Evolutionary conservation across 2,888 invertebrate genomes (phyloP).

Genomic region (Diarsia dahlii): DNA sequence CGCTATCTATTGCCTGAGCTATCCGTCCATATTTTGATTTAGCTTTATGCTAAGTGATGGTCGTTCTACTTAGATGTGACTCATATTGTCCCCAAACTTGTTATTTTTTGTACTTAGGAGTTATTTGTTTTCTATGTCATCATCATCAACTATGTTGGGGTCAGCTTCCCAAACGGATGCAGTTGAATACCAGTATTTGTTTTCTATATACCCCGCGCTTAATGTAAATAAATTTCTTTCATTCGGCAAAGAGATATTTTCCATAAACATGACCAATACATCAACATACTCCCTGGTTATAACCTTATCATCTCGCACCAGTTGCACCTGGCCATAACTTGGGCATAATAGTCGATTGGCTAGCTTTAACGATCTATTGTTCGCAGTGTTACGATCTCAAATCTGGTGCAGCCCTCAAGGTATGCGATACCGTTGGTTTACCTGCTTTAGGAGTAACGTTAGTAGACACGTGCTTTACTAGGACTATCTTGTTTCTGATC

Average conservation of each 20-base stretch:
- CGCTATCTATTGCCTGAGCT: background rate
- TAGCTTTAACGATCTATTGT: constrained; percentile 62
- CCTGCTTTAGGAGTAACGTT: constrained; percentile 39
- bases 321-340: constrained; percentile 44
- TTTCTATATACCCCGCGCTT: background rate
- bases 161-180: too few species aligned
- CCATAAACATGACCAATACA: constrained; percentile 2
- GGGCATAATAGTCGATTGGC: constrained; percentile 51
- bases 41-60: background rate
- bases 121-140: background rate
- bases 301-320: constrained; percentile 52
- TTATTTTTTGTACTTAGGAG: background rate
- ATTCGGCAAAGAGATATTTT: background rate
- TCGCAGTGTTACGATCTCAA: constrained; percentile 45
- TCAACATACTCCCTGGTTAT: constrained; percentile 29
- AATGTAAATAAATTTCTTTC: background rate
- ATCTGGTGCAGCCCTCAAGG: constrained; percentile 59
- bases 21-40: background rate
- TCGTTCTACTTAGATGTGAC: background rate
- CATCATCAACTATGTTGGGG: too few species aligned
- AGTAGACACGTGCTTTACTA: constrained; percentile 35
- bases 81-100: background rate
- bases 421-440: constrained; percentile 55
- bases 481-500: constrained; percentile 12
- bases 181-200: too few species aligned